These are phyloP conservation scores for Rhizoglyphus robini DNA, from an alignment of 1,140 invertebrate genomes.

Conservation along the genomic window DNA sequence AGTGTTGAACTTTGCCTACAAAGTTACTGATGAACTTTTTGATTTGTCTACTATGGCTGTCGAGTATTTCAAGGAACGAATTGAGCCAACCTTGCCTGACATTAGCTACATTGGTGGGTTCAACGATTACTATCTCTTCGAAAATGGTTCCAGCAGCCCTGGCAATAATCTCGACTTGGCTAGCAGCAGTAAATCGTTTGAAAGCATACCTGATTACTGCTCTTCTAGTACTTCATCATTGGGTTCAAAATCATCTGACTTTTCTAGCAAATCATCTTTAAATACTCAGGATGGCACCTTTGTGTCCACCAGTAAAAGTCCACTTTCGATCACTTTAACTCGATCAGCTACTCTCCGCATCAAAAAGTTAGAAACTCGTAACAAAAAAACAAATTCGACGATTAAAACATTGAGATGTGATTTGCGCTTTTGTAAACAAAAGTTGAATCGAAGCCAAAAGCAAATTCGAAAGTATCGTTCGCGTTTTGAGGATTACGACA, in stretches of 20 bases:
- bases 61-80: slow-evolving; percentile 80
- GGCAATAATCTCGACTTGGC: background rate
- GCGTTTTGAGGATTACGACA: slow-evolving; percentile 68
- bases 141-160: background rate
- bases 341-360: too few relatives aligned
- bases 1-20: slow-evolving; percentile 62
- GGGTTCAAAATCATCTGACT: too few relatives aligned
- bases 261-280: background rate
- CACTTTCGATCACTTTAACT: too few relatives aligned
- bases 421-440: background rate
- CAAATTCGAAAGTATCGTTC: slow-evolving; percentile 65
- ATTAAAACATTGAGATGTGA: background rate
- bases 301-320: too few relatives aligned
- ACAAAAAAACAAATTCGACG: slow-evolving; percentile 7
- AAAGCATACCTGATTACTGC: background rate
- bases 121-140: background rate
- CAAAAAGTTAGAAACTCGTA: background rate
- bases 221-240: background rate
- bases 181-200: background rate
- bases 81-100: slow-evolving; percentile 68
- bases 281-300: too few relatives aligned
- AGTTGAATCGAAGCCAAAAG: slow-evolving; percentile 41
- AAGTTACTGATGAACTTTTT: slow-evolving; percentile 78
- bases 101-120: slow-evolving; percentile 56
- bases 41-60: slow-evolving; percentile 81